A percentile compares a stretch with the other conserved stretches of the same genome.
Evolutionary conservation across 1,140 invertebrate genomes (phyloP).

Genomic region (Diploscapter pachys): DNA sequence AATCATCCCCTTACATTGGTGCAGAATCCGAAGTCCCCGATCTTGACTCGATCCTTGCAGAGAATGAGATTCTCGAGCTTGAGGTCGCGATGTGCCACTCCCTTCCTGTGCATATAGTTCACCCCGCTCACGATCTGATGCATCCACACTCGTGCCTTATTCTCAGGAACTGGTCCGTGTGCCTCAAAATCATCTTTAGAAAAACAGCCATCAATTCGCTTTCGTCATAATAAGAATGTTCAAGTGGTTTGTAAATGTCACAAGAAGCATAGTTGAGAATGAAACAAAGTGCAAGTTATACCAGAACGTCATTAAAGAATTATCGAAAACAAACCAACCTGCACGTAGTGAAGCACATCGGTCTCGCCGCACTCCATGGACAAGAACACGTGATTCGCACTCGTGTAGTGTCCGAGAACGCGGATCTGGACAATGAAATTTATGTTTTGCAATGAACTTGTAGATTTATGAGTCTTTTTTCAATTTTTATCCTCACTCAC

Average conservation of each 20-base stretch:
- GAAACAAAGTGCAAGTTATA: too few relatives aligned
- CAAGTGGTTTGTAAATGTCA: too few relatives aligned
- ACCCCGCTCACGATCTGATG: constrained; percentile 24
- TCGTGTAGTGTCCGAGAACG: constrained; percentile 12
- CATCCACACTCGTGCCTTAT: constrained; percentile 13
- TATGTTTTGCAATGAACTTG: too few relatives aligned
- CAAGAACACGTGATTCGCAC: constrained; percentile 14
- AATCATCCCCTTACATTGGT: not conserved
- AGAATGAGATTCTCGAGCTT: constrained; percentile 34
- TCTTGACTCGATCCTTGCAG: constrained; percentile 25
- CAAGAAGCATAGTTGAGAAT: too few relatives aligned
- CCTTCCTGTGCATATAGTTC: constrained; percentile 20
- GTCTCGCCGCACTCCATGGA: constrained; percentile 18
- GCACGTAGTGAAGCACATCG: too few relatives aligned
- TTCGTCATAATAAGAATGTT: too few relatives aligned
- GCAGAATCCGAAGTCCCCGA: constrained; percentile 36
- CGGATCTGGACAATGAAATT: not conserved
- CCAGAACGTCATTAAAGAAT: too few relatives aligned
- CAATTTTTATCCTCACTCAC: constrained; percentile 1
- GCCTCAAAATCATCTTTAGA: not conserved
- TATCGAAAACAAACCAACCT: too few relatives aligned
- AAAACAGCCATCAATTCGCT: too few relatives aligned
- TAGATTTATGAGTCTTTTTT: not conserved
- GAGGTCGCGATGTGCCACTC: constrained; percentile 29
- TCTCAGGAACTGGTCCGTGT: constrained; percentile 6